These are phyloP conservation scores for Formica selysi DNA, from an alignment of 1,140 invertebrate species.

Conservation along the genomic window DNA sequence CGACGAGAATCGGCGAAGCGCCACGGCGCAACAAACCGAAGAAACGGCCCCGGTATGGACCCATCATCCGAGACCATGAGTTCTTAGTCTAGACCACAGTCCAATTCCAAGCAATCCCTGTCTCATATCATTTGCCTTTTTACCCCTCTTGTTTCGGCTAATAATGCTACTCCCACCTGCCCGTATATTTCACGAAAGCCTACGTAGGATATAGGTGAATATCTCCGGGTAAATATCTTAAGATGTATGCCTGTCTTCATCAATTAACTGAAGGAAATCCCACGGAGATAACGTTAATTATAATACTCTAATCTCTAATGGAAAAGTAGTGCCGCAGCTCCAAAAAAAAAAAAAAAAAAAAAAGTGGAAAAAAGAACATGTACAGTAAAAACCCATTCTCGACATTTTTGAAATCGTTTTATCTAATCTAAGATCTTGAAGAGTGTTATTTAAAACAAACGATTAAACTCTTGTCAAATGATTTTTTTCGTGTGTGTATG, in stretches of 20 bases:
- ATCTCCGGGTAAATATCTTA: background rate
- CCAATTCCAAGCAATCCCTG: slow-evolving; percentile 55
- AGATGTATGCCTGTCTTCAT: background rate
- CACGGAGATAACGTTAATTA: background rate
- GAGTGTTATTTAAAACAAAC: background rate
- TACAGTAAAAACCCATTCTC: background rate
- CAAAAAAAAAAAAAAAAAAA: background rate
- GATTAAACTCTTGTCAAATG: background rate
- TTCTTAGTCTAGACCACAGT: slow-evolving; percentile 17
- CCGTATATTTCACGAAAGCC: background rate
- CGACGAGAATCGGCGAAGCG: slow-evolving; percentile 48
- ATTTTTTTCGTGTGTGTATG: background rate
- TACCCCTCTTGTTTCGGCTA: slow-evolving; percentile 20
- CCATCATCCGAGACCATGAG: slow-evolving; percentile 27
- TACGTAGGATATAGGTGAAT: background rate
- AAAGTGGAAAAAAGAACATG: background rate
- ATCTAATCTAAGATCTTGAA: too few species aligned
- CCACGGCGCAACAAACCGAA: slow-evolving; percentile 45
- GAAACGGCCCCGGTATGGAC: slow-evolving; percentile 23
- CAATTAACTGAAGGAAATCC: slow-evolving; percentile 38
- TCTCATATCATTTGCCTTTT: slow-evolving; percentile 23
- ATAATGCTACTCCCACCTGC: slow-evolving; percentile 35
- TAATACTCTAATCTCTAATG: slow-evolving; percentile 9
- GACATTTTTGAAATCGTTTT: background rate
- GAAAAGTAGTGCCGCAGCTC: background rate